A percentile compares a stretch with the other conserved stretches of the same genome.
These are phyloP conservation scores for Cephalopachus bancanus DNA, from an alignment of 2,797 vertebrate genomes.

Conservation along the genomic window DNA sequence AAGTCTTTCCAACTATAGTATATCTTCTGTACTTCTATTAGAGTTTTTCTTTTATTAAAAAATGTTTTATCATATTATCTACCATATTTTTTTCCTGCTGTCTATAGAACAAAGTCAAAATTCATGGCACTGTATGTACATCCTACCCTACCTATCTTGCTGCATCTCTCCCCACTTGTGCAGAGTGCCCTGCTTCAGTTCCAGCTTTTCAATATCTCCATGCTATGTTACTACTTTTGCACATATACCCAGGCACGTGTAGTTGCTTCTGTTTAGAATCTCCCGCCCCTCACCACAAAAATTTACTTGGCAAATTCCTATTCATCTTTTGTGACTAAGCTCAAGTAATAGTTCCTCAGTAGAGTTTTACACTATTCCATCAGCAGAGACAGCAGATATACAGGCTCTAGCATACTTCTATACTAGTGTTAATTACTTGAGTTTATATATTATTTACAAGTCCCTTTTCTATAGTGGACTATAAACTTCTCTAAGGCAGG, in stretches of 20 bases:
- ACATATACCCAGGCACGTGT: neutral
- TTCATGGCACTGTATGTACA: neutral
- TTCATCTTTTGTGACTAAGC: neutral
- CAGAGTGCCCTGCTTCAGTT: neutral
- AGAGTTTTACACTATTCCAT: neutral
- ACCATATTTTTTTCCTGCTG: neutral
- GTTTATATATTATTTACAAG: neutral
- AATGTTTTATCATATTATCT: neutral
- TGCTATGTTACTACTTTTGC: neutral
- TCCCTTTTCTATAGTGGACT: neutral
- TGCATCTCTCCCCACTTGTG: neutral
- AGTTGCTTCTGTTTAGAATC: neutral
- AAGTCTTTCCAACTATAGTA: neutral
- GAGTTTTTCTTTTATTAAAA: neutral
- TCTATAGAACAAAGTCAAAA: neutral
- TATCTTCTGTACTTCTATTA: neutral
- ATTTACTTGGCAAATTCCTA: constrained; percentile 41
- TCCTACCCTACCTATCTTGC: neutral
- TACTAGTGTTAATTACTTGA: neutral
- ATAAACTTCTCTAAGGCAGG: neutral
- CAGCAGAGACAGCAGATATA: neutral
- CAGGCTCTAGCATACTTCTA: neutral
- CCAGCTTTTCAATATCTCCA: neutral
- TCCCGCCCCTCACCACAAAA: neutral
- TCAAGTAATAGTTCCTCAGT: neutral